These are phyloP conservation scores for Aplochiton taeniatus DNA, from an alignment of 2,797 vertebrate species.

Conservation along the genomic window DNA sequence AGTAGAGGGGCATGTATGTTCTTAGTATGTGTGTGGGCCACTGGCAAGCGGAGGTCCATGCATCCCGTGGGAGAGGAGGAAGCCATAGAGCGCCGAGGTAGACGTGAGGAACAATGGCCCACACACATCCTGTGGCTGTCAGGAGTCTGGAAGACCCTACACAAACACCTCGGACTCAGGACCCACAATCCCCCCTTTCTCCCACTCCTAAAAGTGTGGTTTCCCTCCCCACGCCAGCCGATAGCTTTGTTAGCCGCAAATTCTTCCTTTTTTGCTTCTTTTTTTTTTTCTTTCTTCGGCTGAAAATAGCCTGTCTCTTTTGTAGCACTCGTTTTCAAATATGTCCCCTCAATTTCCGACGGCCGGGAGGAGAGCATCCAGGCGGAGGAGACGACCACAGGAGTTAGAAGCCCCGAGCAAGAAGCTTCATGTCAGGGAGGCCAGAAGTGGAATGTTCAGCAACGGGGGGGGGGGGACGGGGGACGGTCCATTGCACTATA, in stretches of 20 bases:
- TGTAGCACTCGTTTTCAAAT: conserved; percentile 33
- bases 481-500: background rate
- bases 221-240: conserved; percentile 24
- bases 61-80: conserved; percentile 59
- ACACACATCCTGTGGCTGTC: conserved; percentile 75
- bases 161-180: conserved; percentile 59
- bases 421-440: conserved; percentile 5
- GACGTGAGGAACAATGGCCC: conserved; percentile 70
- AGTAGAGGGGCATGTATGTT: background rate
- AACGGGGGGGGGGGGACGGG: background rate
- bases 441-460: conserved; percentile 3
- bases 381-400: conserved; percentile 5
- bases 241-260: conserved; percentile 37
- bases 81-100: conserved; percentile 60
- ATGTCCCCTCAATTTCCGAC: conserved; percentile 12
- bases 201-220: conserved; percentile 64
- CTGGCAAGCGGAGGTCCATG: conserved; percentile 8
- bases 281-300: conserved; percentile 18
- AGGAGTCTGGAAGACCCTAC: conserved; percentile 54
- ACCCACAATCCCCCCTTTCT: conserved; percentile 25
- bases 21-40: conserved; percentile 19
- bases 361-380: conserved; percentile 11
- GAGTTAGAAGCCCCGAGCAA: background rate
- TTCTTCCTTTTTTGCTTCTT: conserved; percentile 22
- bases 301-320: conserved; percentile 33